These are phyloP conservation scores for Mustela nigripes DNA, from an alignment of 2,113 vertebrate species.

Conservation along the genomic window DNA sequence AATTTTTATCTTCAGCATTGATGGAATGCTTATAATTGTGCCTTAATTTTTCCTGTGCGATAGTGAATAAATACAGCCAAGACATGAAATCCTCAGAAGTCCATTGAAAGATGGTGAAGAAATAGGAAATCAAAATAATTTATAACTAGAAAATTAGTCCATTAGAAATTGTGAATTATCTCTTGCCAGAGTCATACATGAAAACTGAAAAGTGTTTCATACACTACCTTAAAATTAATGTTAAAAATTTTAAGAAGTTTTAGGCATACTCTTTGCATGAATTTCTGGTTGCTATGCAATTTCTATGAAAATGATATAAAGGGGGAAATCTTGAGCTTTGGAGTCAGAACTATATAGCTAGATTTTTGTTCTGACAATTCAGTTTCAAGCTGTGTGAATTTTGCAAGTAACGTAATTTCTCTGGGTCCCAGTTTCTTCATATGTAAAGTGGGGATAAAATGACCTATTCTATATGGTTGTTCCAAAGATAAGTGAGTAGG, in stretches of 20 bases:
- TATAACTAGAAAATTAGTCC: background rate
- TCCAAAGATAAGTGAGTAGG: background rate
- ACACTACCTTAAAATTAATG: background rate
- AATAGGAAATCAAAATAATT: background rate
- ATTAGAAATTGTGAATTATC: background rate
- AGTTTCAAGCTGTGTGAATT: background rate
- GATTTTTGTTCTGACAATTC: background rate
- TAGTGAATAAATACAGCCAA: background rate
- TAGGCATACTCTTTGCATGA: background rate
- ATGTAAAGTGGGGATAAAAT: background rate
- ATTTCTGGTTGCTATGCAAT: conserved; percentile 10
- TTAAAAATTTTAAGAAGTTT: background rate
- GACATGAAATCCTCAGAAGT: background rate
- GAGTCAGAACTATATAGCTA: background rate
- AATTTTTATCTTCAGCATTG: background rate
- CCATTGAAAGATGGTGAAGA: background rate
- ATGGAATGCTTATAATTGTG: background rate
- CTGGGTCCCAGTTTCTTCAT: background rate
- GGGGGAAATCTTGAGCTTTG: background rate
- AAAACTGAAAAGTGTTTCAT: background rate
- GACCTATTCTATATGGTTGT: background rate
- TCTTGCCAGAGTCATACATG: background rate
- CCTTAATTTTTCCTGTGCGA: background rate
- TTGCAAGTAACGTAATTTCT: background rate
- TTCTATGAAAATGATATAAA: background rate